Conservation (phyloP, 2,888 invertebrate species). For the Empis stercorea region DNA sequence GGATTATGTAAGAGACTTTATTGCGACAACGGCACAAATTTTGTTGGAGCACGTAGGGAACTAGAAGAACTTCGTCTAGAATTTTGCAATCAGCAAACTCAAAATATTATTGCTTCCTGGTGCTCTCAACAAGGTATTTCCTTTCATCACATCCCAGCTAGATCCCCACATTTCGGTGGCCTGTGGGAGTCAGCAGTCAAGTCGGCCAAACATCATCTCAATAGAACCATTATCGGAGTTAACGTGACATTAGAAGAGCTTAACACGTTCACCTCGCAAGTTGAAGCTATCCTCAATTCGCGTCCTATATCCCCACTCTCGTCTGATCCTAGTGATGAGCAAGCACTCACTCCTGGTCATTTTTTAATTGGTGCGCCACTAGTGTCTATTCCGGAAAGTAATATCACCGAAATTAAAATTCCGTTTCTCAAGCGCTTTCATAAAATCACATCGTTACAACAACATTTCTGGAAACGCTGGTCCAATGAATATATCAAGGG, state of each 20-base stretch:
- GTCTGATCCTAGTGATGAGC: neutral
- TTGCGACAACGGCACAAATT: conserved; percentile 12
- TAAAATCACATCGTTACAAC: no score
- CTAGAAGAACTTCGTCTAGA: conserved; percentile 1
- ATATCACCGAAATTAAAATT: no score
- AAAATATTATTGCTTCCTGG: neutral
- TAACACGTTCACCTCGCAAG: no score
- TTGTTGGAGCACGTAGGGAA: conserved; percentile 6
- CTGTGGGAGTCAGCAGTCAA: no score
- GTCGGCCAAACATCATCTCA: neutral
- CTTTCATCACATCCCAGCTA: conserved; percentile 9
- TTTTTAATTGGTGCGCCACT: no score
- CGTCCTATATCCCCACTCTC: neutral
- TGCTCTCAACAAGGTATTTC: neutral
- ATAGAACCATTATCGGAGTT: neutral
- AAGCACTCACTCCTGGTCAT: neutral
- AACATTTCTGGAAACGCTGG: no score
- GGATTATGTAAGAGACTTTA: conserved; percentile 2
- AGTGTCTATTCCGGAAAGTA: no score
- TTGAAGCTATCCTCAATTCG: no score
- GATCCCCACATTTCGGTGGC: neutral
- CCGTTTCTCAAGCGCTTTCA: no score
- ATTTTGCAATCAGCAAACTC: neutral
- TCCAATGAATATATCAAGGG: no score
- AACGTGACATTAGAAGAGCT: neutral